A percentile compares a stretch with the other conserved stretches of the same genome.
Evolutionary conservation across 35 echinoderm and acorn worm genomes (phyloP).

Genomic region (Patiria miniata): DNA sequence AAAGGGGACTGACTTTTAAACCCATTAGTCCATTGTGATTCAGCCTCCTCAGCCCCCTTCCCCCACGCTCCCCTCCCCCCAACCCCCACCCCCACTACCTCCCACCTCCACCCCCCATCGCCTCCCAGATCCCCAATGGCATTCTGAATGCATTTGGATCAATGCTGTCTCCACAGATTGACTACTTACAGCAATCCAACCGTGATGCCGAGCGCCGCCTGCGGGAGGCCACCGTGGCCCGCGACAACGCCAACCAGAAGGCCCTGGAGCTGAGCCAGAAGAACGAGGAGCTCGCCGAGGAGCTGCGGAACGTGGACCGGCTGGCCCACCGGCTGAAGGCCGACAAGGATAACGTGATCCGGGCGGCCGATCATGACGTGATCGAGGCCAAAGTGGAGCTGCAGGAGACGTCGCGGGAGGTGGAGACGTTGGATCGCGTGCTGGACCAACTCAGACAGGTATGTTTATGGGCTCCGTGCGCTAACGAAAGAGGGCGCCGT

Average conservation of each 20-base stretch:
- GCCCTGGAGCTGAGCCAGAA: slow-evolving; percentile 61
- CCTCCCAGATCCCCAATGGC: no score
- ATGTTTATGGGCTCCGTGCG: neutral
- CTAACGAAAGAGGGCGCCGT: neutral
- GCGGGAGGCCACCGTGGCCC: slow-evolving; percentile 43
- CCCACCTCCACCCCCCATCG: no score
- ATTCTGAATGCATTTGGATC: no score
- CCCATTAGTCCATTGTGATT: no score
- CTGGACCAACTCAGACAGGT: slow-evolving; percentile 90
- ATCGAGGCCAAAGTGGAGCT: slow-evolving; percentile 83
- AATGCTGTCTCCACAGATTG: slow-evolving; percentile 80
- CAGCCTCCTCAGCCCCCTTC: no score
- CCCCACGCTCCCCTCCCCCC: no score
- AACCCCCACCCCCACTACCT: no score
- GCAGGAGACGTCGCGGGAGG: slow-evolving; percentile 60
- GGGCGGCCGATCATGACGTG: slow-evolving; percentile 74
- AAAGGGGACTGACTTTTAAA: no score
- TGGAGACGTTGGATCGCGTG: slow-evolving; percentile 67
- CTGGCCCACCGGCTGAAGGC: slow-evolving; percentile 86
- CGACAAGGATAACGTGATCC: slow-evolving; percentile 75
- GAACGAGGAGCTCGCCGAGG: slow-evolving; percentile 76
- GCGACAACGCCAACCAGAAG: slow-evolving; percentile 56
- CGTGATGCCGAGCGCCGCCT: slow-evolving; percentile 76
- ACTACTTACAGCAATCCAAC: slow-evolving; percentile 92
- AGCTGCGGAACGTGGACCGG: slow-evolving; percentile 81